Conservation (phyloP, 2,797 vertebrate species). For the Lepilemur ruficaudatus region DNA sequence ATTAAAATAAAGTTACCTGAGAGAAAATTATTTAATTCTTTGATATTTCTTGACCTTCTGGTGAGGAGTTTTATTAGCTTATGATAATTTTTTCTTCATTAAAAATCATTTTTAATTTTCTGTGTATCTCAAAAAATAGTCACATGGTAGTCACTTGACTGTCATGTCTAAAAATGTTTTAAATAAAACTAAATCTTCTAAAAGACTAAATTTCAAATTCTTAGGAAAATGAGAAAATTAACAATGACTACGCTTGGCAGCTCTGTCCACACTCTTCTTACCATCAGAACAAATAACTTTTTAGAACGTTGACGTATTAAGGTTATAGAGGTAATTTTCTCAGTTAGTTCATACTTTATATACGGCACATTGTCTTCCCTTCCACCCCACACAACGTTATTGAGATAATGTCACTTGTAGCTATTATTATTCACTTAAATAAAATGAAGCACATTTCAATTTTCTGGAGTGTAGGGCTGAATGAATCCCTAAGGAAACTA, state of each 20-base stretch:
- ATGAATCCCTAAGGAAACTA: neutral
- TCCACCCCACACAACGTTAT: neutral
- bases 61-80: neutral
- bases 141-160: neutral
- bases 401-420: neutral
- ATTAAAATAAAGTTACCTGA: neutral
- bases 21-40: neutral
- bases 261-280: neutral
- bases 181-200: neutral
- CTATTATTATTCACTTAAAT: neutral
- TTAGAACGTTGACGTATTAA: neutral
- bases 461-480: neutral
- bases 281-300: neutral
- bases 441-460: neutral
- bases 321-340: neutral
- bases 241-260: neutral
- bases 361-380: neutral
- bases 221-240: neutral
- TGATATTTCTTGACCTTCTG: neutral
- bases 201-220: neutral
- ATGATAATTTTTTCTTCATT: neutral
- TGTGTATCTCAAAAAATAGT: neutral
- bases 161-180: neutral
- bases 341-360: neutral
- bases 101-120: neutral